Evolutionary conservation across 1,140 invertebrate genomes (phyloP).

Genomic region (Cyrtorhinus lividipennis): DNA sequence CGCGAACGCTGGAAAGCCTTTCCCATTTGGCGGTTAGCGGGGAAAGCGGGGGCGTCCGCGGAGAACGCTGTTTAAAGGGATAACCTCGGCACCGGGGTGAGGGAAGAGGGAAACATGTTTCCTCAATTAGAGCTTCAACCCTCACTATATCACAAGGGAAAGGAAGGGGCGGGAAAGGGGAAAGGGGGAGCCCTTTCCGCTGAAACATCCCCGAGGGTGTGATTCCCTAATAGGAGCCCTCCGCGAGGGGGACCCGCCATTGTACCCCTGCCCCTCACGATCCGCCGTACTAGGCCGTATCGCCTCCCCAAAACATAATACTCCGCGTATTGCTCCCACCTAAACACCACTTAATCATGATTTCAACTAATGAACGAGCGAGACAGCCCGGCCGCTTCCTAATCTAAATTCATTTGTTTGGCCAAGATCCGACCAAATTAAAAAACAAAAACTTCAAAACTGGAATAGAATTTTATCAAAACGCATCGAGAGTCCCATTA

Average conservation of each 20-base stretch:
- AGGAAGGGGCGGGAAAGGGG: too few species aligned
- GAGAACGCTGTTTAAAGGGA: not conserved
- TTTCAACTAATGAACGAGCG: not conserved
- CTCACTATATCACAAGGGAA: constrained; percentile 2
- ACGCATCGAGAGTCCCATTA: too few species aligned
- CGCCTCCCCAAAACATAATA: not conserved
- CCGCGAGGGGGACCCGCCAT: not conserved
- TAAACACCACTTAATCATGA: constrained; percentile 2
- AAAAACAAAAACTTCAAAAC: too few species aligned
- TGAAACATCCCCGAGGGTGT: constrained; percentile 6
- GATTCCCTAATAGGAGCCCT: constrained; percentile 8
- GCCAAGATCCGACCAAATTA: too few species aligned
- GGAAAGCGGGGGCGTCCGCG: not conserved
- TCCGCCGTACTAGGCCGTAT: not conserved
- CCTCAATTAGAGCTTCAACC: constrained; percentile 7
- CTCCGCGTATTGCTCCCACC: not conserved
- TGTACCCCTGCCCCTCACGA: not conserved
- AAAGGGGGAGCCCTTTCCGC: not conserved
- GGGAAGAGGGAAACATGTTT: not conserved
- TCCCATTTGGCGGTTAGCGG: constrained; percentile 2
- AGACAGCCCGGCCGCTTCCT: not conserved
- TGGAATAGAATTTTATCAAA: too few species aligned
- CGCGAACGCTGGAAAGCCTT: constrained; percentile 1
- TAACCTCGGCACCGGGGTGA: not conserved
- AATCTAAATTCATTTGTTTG: constrained; percentile 7